Base-by-base conservation (phyloP, 2,113 vertebrate genomes). In the Microcebus tavaratra region DNA sequence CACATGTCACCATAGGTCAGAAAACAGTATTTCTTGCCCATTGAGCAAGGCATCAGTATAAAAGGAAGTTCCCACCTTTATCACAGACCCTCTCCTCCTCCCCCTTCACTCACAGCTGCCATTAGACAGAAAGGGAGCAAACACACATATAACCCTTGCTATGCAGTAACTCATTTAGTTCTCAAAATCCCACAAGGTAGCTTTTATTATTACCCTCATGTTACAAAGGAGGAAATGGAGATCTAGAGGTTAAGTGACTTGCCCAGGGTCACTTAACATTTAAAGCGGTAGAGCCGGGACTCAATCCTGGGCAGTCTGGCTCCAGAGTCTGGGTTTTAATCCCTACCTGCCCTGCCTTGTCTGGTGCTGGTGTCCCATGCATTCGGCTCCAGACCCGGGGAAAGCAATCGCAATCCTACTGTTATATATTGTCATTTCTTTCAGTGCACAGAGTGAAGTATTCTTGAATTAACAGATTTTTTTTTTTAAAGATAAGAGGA, bases 401-500 rank as follows among this genome's bases (percentile, higher is more conserved):
- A 83, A 97, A 92, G 93, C 91, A 91, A 84, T 97, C 96, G 48
- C 59, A 92, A 96, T 83, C 95, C 94, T 84, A 80, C 94, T 98
- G 67, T 87, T 98, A 97, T 95, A 57, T 63, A 63, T 29, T 5
- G 96, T 96, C 21, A 23, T 78, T 98, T 97, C 95, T 88, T 89
- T 91, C 78, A 88, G 2, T 90, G 92, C 0, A 0, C 57, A 67
- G 84, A 82, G 82, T 92, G 79, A 48, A 70, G 95, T 91, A 91
- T 92, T 7, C 12, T 65, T 83, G 36, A 57, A 7, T 93, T 91
- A 82, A 84, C 9, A 75, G 90, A 79, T 82, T 48, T 63, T 29
- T 31, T 42, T 63, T 88, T 12, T 0, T 73, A 68, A 82, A 63
- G 59, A 36, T 39, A 88, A 89, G 76, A 10, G 14, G 79, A 68